These are phyloP conservation scores for Alaudala cheleensis DNA, from an alignment of 2,113 vertebrate genomes.

Conservation along the genomic window DNA sequence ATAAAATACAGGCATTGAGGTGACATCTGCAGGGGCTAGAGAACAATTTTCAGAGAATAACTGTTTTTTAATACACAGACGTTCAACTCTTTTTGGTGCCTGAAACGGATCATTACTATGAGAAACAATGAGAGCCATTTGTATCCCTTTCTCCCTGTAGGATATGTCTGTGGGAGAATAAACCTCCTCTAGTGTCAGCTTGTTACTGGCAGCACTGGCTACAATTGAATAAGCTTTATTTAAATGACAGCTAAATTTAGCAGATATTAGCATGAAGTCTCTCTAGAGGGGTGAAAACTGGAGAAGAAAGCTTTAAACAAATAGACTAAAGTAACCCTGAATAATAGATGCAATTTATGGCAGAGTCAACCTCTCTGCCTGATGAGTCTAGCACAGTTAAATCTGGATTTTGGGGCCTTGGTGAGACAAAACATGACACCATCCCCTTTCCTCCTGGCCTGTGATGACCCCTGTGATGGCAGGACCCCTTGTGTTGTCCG, in stretches of 20 bases:
- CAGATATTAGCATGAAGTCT: not conserved
- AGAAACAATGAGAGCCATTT: not conserved
- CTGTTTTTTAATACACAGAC: not conserved
- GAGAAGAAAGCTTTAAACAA: not conserved
- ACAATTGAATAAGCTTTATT: not conserved
- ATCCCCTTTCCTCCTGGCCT: accelerated
- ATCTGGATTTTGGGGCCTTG: not conserved
- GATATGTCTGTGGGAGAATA: not conserved
- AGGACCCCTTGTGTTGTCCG: accelerated
- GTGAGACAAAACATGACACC: not conserved
- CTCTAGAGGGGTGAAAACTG: not conserved
- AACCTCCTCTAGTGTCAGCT: not conserved
- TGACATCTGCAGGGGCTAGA: not conserved
- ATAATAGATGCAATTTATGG: not conserved
- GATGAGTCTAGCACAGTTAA: not conserved
- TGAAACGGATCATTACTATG: not conserved
- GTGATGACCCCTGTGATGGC: no score
- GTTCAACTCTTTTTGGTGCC: not conserved
- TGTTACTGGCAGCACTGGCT: not conserved
- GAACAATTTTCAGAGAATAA: not conserved
- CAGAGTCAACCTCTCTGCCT: not conserved
- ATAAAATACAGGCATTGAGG: not conserved
- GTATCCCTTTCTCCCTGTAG: not conserved
- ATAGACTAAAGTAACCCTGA: not conserved
- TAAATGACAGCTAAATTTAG: not conserved